Conservation (phyloP, 2,797 vertebrate genomes). For the Acrossocheilus wenchowensis region DNA sequence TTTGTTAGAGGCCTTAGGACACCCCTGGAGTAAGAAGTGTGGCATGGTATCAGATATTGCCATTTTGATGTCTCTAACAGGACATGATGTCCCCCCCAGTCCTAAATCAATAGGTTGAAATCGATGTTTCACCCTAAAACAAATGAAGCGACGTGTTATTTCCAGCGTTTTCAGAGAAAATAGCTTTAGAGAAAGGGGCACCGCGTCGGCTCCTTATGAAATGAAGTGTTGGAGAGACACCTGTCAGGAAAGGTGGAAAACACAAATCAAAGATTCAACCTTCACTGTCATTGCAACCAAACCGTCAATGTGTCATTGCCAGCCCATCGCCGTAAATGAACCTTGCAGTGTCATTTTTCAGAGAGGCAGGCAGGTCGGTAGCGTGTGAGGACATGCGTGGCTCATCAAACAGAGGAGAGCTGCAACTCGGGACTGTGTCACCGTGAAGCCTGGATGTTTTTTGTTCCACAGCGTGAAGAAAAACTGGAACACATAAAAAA, state of each 20-base stretch:
- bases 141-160: slow-evolving; percentile 30
- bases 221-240: slow-evolving; percentile 43
- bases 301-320: slow-evolving; percentile 54
- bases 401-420: slow-evolving; percentile 24
- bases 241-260: slow-evolving; percentile 44
- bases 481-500: neutral
- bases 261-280: slow-evolving; percentile 56
- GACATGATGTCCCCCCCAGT: slow-evolving; percentile 1
- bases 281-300: slow-evolving; percentile 55
- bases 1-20: neutral
- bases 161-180: slow-evolving; percentile 17
- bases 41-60: neutral
- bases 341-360: slow-evolving; percentile 54
- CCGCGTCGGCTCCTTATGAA: slow-evolving; percentile 9
- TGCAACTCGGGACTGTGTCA: neutral
- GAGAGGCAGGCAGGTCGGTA: slow-evolving; percentile 19
- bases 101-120: slow-evolving; percentile 37
- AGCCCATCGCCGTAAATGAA: slow-evolving; percentile 51
- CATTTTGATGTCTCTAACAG: slow-evolving; percentile 5
- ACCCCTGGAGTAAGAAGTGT: neutral
- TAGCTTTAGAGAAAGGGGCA: slow-evolving; percentile 4
- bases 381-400: slow-evolving; percentile 33
- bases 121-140: neutral
- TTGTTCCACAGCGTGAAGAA: neutral
- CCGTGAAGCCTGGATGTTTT: neutral